A percentile compares a stretch with the other conserved stretches of the same genome.
Evolutionary conservation across 2,888 invertebrate genomes (phyloP).

Genomic region (Cerceris ruficornis): DNA sequence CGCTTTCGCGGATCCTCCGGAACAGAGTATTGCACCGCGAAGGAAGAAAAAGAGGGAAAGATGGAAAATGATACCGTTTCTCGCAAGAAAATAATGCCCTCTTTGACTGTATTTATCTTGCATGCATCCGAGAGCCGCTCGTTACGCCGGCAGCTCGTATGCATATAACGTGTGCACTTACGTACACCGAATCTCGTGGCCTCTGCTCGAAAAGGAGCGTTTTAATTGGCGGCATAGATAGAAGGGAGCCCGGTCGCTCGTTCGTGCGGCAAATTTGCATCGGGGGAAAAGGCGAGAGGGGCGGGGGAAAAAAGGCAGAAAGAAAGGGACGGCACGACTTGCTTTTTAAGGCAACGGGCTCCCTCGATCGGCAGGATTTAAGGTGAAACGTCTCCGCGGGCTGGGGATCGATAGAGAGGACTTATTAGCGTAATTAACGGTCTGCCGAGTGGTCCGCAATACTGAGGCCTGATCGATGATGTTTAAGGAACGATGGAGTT

Average conservation of each 20-base stretch:
- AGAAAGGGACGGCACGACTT: slow-evolving; percentile 16
- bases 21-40: too few species aligned
- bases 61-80: too few species aligned
- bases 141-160: background rate
- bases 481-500: slow-evolving; percentile 21
- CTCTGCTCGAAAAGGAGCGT: slow-evolving; percentile 76
- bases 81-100: too few species aligned
- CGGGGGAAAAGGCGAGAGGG: slow-evolving; percentile 48
- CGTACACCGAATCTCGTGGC: slow-evolving; percentile 52
- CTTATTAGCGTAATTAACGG: slow-evolving; percentile 63
- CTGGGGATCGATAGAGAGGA: slow-evolving; percentile 24
- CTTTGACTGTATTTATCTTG: background rate
- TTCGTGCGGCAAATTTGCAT: slow-evolving; percentile 72
- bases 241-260: slow-evolving; percentile 51
- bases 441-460: slow-evolving; percentile 4
- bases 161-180: background rate
- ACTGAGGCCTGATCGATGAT: slow-evolving; percentile 23
- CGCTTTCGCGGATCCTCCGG: too few species aligned
- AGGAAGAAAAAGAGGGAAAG: too few species aligned
- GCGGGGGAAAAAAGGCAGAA: slow-evolving; percentile 11
- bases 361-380: slow-evolving; percentile 57
- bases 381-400: slow-evolving; percentile 35
- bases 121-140: background rate
- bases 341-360: slow-evolving; percentile 62
- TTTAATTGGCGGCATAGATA: slow-evolving; percentile 77